phyloP scores from a whole-genome alignment of 2,113 vertebrate genomes.

The Ceyx cyanopectus region DNA sequence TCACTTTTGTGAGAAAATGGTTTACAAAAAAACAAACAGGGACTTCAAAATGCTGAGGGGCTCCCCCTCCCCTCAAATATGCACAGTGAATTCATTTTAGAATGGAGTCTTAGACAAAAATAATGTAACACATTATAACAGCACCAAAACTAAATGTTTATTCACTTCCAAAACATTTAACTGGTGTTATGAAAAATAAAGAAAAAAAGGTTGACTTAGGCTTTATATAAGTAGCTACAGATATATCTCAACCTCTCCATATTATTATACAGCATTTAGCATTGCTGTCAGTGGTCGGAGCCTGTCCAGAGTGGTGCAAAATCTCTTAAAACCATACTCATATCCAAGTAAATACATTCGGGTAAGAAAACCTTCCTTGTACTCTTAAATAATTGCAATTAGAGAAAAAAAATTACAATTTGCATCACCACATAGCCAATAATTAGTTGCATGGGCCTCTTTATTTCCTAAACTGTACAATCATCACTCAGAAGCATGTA shows the following conservation, averaged over 20 bases:
- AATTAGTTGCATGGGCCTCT: background rate
- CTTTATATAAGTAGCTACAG: background rate
- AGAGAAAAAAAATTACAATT: background rate
- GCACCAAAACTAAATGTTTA: background rate
- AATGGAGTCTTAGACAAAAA: background rate
- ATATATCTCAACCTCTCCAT: background rate
- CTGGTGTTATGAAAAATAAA: background rate
- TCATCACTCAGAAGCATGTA: background rate
- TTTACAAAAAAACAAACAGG: background rate
- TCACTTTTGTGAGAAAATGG: background rate
- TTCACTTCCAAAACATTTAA: background rate
- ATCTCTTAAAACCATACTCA: background rate
- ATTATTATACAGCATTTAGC: background rate
- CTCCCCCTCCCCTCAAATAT: background rate
- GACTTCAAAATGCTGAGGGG: background rate
- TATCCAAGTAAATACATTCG: background rate
- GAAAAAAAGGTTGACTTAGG: background rate
- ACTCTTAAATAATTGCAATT: background rate
- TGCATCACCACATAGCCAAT: background rate
- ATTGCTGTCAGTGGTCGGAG: rapidly evolving
- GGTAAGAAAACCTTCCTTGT: background rate
- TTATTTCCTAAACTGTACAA: background rate
- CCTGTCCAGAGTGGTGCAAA: background rate
- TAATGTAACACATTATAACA: background rate
- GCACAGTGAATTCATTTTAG: background rate